Base-by-base conservation (phyloP, 2,888 invertebrate genomes). In the Macrophya annulata region DNA sequence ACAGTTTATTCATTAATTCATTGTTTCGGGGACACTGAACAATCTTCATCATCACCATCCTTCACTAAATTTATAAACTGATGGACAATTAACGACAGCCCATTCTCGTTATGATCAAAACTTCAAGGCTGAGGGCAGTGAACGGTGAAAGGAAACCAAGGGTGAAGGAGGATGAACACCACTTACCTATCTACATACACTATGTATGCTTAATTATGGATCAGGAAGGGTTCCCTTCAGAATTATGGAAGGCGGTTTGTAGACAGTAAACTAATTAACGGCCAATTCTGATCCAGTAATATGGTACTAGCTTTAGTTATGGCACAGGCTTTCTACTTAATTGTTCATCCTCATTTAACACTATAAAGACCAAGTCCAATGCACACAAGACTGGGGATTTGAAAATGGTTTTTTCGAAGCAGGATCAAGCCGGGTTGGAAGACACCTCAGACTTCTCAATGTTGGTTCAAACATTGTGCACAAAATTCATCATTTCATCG, bases 231-330 rank as follows among this genome's bases (percentile, higher is more conserved):
- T 81, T 81, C 62, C 62, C 81, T n/a, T 4, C 62, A 25, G 81
- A 62, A 62, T 31, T 31, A 31, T 81, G 15, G 48, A 21, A 71
- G 15, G 51, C 51, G 71, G 82, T 68, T 40, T 62, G 82, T 68
- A 82, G 15, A 8, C 48, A 17, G 51, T 68, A 85, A 86, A 84
- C 86, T 88, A 88, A 88, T 88, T 87, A 88, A 87, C 87, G 85
- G 86, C 86, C 85, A 87, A 88, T 87, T 87, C 86, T 71, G 48
- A 62, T 62, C 81, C 15, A 43, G 59, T 62, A 51, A 77, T 77
- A 62, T 43, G 17, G 77, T 77, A 45, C 68, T 37, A 31, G 43
- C 72, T 37, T 17, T 17, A 6, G 37, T 10, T 45, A 6, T 31
- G 3, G 72, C 51, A 25, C 48, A 65, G n/a, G 74, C n/a, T 25